phyloP scores from a whole-genome alignment of 2,888 invertebrate species.

The Temnothorax rugatulus region DNA sequence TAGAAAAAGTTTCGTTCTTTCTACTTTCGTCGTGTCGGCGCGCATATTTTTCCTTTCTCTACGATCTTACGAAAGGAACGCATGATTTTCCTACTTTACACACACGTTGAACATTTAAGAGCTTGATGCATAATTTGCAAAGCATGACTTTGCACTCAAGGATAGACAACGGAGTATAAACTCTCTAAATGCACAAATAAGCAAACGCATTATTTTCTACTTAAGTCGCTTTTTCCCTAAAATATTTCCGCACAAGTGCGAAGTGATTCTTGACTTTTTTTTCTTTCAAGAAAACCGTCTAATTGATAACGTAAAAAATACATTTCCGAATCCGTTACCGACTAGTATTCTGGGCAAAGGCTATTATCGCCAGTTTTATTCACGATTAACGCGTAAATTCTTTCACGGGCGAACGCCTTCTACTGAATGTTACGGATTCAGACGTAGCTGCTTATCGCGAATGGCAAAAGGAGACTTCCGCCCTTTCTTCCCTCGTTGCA shows the following conservation, averaged over 20 bases:
- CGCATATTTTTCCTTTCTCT: neutral
- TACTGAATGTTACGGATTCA: constrained; percentile 29
- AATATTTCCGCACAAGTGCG: neutral
- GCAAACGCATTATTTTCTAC: neutral
- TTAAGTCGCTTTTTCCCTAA: neutral
- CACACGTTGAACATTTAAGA: constrained; percentile 3
- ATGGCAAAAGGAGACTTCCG: constrained; percentile 41
- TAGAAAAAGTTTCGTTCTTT: constrained; percentile 31
- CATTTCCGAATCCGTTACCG: neutral
- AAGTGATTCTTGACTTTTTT: neutral
- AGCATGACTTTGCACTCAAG: constrained; percentile 30
- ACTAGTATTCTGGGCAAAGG: neutral
- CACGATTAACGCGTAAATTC: constrained; percentile 34
- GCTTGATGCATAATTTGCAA: constrained; percentile 26
- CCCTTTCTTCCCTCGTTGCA: constrained; percentile 54
- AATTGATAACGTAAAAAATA: neutral
- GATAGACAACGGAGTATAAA: neutral
- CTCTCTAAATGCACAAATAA: constrained; percentile 8
- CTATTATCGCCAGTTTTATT: constrained; percentile 22
- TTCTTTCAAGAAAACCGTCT: neutral
- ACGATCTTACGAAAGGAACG: constrained; percentile 5
- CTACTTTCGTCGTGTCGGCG: neutral
- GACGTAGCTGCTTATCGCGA: constrained; percentile 19
- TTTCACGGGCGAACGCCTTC: constrained; percentile 8
- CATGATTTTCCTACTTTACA: constrained; percentile 18